Conservation (phyloP, 2,888 invertebrate genomes). For the Drosophila ustulata region DNA sequence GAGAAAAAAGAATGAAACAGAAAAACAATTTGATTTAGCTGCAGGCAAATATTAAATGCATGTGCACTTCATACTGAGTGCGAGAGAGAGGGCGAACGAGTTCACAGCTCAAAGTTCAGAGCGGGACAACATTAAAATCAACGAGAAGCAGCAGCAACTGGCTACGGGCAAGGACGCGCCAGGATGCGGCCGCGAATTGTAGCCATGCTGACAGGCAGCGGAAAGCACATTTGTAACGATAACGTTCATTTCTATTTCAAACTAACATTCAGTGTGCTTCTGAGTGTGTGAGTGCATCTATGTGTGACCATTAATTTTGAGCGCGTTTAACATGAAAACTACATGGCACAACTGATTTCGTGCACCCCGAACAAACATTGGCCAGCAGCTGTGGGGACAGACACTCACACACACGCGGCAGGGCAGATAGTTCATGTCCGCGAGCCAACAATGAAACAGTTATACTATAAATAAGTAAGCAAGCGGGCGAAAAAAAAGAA, state of each 20-base stretch:
- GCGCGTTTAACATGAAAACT: slow-evolving; percentile 79
- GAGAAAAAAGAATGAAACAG: slow-evolving; percentile 50
- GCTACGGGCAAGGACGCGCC: slow-evolving; percentile 26
- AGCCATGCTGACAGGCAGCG: slow-evolving; percentile 75
- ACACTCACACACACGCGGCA: slow-evolving; percentile 15
- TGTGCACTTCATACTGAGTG: slow-evolving; percentile 42
- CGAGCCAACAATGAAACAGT: slow-evolving; percentile 76
- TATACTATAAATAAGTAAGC: slow-evolving; percentile 78
- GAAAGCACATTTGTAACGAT: slow-evolving; percentile 79
- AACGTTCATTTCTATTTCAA: slow-evolving; percentile 75
- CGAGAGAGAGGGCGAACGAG: slow-evolving; percentile 7
- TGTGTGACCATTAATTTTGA: slow-evolving; percentile 77
- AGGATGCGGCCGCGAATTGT: slow-evolving; percentile 69
- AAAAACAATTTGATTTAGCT: slow-evolving; percentile 77
- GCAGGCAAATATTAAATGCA: slow-evolving; percentile 75
- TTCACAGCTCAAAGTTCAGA: slow-evolving; percentile 17
- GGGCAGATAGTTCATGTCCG: slow-evolving; percentile 75
- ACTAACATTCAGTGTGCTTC: slow-evolving; percentile 35
- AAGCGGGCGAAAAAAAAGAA: slow-evolving; percentile 48
- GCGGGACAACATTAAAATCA: slow-evolving; percentile 71
- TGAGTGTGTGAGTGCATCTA: slow-evolving; percentile 36
- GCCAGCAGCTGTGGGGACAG: slow-evolving; percentile 20
- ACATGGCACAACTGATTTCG: slow-evolving; percentile 77
- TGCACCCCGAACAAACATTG: slow-evolving; percentile 63
- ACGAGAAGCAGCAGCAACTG: slow-evolving; percentile 33